Evolutionary conservation across 2,797 vertebrate genomes (phyloP).

Genomic region (Hipposideros larvatus): DNA sequence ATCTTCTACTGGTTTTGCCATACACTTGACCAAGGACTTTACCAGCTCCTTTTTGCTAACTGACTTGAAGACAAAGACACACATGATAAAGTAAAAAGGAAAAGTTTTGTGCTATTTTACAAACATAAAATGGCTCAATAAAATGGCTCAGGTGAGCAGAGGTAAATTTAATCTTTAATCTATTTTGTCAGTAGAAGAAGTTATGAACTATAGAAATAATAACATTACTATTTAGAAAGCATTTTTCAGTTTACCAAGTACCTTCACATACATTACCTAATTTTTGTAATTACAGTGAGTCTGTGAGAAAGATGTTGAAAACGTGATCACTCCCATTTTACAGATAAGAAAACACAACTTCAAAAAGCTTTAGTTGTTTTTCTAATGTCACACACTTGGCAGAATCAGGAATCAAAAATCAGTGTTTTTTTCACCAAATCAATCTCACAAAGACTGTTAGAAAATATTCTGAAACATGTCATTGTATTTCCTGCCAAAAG

Average conservation of each 20-base stretch:
- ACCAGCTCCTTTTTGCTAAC: neutral
- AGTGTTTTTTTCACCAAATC: neutral
- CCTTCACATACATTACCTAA: neutral
- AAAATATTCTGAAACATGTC: neutral
- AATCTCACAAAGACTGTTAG: neutral
- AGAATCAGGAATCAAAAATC: neutral
- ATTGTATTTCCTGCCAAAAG: neutral
- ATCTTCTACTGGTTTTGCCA: neutral
- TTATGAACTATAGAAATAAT: neutral
- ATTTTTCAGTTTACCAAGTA: neutral
- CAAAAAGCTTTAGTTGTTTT: neutral
- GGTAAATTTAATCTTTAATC: neutral
- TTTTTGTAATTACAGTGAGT: neutral
- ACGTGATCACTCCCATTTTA: neutral
- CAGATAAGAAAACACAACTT: neutral
- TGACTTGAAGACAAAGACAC: neutral
- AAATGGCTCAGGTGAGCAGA: neutral
- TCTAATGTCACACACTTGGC: neutral
- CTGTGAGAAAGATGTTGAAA: neutral
- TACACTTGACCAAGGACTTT: neutral
- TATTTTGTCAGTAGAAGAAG: neutral
- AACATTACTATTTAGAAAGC: neutral
- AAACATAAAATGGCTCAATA: neutral
- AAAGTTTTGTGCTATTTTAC: neutral
- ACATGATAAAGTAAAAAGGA: neutral